A percentile compares a stretch with the other conserved stretches of the same genome.
Evolutionary conservation across 1,140 invertebrate genomes (phyloP).

Genomic region (Globodera ellingtonae): DNA sequence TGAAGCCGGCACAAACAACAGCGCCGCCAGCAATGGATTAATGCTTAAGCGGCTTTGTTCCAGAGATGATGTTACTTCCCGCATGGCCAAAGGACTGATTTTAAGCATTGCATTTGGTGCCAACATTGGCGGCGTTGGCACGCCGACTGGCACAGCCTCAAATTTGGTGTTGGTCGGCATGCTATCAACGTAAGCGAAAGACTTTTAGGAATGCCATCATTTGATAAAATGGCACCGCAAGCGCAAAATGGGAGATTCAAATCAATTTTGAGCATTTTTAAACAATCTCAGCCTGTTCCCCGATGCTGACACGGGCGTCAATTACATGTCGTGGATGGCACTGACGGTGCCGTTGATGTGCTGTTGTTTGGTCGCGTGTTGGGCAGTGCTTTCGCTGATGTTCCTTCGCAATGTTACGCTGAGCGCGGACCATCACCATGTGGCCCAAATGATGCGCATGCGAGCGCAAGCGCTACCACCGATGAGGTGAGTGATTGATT

Average conservation of each 20-base stretch:
- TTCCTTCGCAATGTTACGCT: conserved; percentile 23
- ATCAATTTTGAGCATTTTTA: conserved; percentile 70
- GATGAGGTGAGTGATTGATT: conserved; percentile 25
- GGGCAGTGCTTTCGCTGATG: conserved; percentile 69
- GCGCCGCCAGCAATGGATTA: too few species aligned
- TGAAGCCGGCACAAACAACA: background rate
- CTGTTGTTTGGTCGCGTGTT: conserved; percentile 73
- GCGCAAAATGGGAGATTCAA: background rate
- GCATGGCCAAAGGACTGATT: conserved; percentile 66
- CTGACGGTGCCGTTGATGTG: conserved; percentile 75
- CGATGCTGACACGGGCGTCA: conserved; percentile 66
- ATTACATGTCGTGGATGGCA: conserved; percentile 79
- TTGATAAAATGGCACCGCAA: background rate
- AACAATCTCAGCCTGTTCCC: conserved; percentile 70
- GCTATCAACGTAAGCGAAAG: conserved; percentile 36
- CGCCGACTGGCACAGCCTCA: conserved; percentile 83
- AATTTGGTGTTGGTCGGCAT: conserved; percentile 80
- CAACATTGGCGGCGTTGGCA: conserved; percentile 80
- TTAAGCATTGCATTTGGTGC: conserved; percentile 80
- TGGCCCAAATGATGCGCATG: conserved; percentile 7
- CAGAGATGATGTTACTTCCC: background rate
- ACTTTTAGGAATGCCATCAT: background rate
- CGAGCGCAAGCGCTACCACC: conserved; percentile 3
- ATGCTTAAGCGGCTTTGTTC: conserved; percentile 12
- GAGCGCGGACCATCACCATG: background rate